Base-by-base conservation (phyloP, 2,888 invertebrate genomes). In the Hemistola chrysoprasaria region DNA sequence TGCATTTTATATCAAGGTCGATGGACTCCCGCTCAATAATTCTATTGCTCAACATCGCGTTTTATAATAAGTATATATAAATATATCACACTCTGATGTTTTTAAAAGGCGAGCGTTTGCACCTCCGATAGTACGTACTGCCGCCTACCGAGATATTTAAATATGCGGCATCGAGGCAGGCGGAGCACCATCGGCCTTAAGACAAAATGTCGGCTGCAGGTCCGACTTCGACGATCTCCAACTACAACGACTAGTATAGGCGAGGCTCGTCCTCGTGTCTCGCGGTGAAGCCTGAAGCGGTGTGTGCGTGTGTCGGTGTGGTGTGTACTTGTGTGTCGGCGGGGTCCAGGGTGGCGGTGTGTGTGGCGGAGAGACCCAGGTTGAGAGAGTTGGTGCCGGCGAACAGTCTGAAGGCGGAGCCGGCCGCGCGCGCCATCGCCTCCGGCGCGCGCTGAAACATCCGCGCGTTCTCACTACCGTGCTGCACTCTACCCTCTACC, bases 361-460 rank as follows among this genome's bases (percentile, higher is more conserved):
- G 87, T 49, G 91, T 86, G 76, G 93, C 92, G 73, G 92, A 92
- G 73, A 93, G 85, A 63, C 92, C 93, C 77, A 93, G 87, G 88
- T 92, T 93, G 66, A 93, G 91, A 76, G 92, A 92, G 90, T 94
- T 94, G 56, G 94, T 94, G 73, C 87, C 87, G 62, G 94, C 93
- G 71, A 94, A 92, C 84, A 95, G 92, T 51, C 95, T 92, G 91
- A 93, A 94, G 69, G 94, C 93, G 66, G 93, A 92, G 70, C 94
- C 95, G 50, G 94, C 94, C 65, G 94, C 93, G 77, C 95, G 91
- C 67, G 94, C 95, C 89, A 94, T 92, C 78, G 93, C 92, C 90
- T 94, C 94, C 72, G 94, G 94, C 69, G 94, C 93, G 79, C 92
- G 92, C 94, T 94, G 88, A 56, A 82, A 85, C 54, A 57, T 50